phyloP scores from a whole-genome alignment of 2,888 invertebrate genomes.

The Aphodius granarius region DNA sequence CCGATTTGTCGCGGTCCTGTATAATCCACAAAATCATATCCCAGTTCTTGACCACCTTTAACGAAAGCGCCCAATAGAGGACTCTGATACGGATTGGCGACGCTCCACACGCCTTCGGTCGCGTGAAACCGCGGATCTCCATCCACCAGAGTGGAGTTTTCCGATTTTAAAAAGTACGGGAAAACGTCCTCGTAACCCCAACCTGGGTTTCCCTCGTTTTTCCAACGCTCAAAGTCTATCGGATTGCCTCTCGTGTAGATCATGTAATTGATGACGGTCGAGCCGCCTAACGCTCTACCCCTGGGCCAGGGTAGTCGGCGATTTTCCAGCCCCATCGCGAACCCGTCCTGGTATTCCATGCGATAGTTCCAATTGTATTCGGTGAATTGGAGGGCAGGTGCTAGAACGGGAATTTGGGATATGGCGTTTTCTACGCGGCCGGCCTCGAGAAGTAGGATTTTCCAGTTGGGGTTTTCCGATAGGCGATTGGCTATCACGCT shows the following conservation, averaged over 20 bases:
- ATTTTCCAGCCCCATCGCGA: constrained; percentile 24
- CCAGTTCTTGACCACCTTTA: constrained; percentile 51
- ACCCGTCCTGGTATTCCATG: constrained; percentile 46
- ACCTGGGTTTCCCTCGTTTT: constrained; percentile 68
- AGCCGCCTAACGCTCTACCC: constrained; percentile 63
- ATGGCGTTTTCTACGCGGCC: constrained; percentile 47
- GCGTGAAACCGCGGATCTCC: constrained; percentile 59
- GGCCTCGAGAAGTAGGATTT: constrained; percentile 43
- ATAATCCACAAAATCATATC: constrained; percentile 53
- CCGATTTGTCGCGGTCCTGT: constrained; percentile 49
- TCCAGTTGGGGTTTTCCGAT: constrained; percentile 52
- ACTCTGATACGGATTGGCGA: constrained; percentile 61
- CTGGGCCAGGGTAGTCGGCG: constrained; percentile 57
- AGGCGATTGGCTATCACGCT: constrained; percentile 57
- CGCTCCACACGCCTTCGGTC: constrained; percentile 62
- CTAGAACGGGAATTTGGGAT: constrained; percentile 55
- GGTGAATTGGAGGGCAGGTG: constrained; percentile 55
- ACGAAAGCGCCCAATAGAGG: constrained; percentile 50
- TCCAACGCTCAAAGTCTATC: constrained; percentile 69
- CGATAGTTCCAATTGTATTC: constrained; percentile 60
- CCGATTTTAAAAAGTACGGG: constrained; percentile 56
- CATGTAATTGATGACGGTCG: constrained; percentile 66
- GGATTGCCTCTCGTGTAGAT: constrained; percentile 75
- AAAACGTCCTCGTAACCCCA: constrained; percentile 63
- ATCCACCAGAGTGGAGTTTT: constrained; percentile 45